Evolutionary conservation across 2,797 vertebrate species (phyloP).

Genomic region (Oophaga sylvatica): DNA sequence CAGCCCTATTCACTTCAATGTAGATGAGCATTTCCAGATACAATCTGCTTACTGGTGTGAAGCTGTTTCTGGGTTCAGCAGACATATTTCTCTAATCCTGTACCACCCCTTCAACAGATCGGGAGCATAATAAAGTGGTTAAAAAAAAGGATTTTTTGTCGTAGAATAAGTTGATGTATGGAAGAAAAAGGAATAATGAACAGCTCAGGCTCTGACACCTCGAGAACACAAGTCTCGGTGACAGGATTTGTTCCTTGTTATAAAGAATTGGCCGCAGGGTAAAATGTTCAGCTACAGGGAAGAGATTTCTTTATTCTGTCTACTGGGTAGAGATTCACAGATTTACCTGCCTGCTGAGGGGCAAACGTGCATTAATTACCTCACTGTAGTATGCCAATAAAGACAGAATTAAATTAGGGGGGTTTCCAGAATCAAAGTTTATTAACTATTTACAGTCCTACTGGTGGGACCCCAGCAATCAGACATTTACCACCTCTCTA

Average conservation of each 20-base stretch:
- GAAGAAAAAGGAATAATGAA: constrained; percentile 44
- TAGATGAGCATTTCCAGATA: not conserved
- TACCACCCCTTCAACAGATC: not conserved
- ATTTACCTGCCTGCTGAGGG: not conserved
- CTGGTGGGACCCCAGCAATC: too few relatives aligned
- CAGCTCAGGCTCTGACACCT: constrained; percentile 11
- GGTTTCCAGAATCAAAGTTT: too few relatives aligned
- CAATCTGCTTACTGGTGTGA: not conserved
- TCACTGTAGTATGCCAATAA: not conserved
- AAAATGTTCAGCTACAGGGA: constrained; percentile 41
- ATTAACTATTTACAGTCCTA: too few relatives aligned
- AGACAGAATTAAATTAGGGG: too few relatives aligned
- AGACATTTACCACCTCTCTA: too few relatives aligned
- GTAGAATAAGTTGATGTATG: constrained; percentile 32
- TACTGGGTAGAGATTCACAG: not conserved
- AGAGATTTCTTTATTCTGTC: constrained; percentile 26
- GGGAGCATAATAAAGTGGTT: not conserved
- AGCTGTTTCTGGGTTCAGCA: not conserved
- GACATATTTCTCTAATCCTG: not conserved
- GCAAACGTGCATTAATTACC: not conserved
- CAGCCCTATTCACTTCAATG: not conserved
- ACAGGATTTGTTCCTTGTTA: constrained; percentile 43
- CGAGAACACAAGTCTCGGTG: constrained; percentile 15
- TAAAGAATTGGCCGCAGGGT: constrained; percentile 40
- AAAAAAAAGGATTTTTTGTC: not conserved